phyloP scores from a whole-genome alignment of 1,140 invertebrate genomes.

The Platyscapa corneri region DNA sequence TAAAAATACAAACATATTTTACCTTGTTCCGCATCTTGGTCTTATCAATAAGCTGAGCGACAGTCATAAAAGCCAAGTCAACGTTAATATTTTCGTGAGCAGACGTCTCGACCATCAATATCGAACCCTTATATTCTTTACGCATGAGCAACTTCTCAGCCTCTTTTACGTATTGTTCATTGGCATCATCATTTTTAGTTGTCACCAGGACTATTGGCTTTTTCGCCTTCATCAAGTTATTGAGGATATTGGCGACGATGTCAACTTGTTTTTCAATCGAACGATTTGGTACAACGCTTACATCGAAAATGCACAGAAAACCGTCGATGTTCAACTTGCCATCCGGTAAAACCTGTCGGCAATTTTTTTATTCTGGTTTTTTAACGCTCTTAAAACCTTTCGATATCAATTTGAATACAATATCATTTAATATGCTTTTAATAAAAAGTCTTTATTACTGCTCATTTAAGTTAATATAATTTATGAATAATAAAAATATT shows the following conservation, averaged over 20 bases:
- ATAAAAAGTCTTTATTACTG: no score
- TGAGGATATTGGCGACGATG: constrained; percentile 86
- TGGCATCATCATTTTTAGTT: constrained; percentile 96
- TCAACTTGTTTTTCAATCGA: constrained; percentile 93
- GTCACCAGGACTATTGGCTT: constrained; percentile 96
- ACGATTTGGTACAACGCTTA: constrained; percentile 92
- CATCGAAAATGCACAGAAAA: constrained; percentile 97
- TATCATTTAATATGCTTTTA: no score
- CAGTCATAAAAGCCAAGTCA: constrained; percentile 92
- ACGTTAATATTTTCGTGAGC: constrained; percentile 98
- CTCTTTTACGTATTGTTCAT: constrained; percentile 90
- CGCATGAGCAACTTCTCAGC: constrained; percentile 90
- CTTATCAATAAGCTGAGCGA: constrained; percentile 94
- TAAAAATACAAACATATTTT: background rate
- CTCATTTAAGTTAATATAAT: background rate
- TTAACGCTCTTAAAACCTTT: background rate
- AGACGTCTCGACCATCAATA: constrained; percentile 95
- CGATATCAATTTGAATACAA: no score
- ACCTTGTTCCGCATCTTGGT: constrained; percentile 80
- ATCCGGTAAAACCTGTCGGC: constrained; percentile 84
- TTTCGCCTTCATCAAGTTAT: constrained; percentile 92
- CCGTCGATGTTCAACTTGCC: constrained; percentile 96
- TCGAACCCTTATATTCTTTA: constrained; percentile 93
- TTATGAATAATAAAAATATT: no score
- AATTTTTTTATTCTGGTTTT: background rate